These are phyloP conservation scores for Coregonus ussuriensis DNA, from an alignment of 2,797 vertebrate genomes.

Conservation along the genomic window DNA sequence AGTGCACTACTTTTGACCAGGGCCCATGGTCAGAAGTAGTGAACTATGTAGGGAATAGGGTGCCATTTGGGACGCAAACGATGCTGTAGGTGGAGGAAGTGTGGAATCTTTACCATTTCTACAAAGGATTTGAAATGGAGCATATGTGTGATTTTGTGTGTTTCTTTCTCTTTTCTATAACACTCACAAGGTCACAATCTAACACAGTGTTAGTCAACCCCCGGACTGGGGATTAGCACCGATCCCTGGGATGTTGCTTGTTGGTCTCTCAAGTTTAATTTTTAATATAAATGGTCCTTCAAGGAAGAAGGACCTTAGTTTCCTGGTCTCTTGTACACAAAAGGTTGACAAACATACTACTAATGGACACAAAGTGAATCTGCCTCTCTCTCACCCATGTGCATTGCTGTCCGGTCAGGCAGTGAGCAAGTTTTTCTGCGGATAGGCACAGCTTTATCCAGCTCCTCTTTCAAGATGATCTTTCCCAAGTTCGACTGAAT, in stretches of 20 bases:
- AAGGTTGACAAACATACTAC: neutral
- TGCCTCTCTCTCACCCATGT: constrained; percentile 27
- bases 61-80: neutral
- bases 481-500: constrained; percentile 93
- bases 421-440: constrained; percentile 89
- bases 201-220: neutral
- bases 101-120: neutral
- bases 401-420: constrained; percentile 78
- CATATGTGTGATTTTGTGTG: neutral
- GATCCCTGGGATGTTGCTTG: neutral
- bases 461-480: constrained; percentile 92
- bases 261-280: neutral
- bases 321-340: neutral
- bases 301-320: neutral
- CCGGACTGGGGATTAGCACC: neutral
- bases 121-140: neutral
- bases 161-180: neutral
- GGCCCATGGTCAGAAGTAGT: neutral
- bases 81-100: neutral
- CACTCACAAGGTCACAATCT: neutral
- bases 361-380: neutral
- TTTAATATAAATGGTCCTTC: too few relatives aligned
- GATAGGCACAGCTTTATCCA: constrained; percentile 79
- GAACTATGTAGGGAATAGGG: neutral
- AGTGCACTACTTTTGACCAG: neutral